Percentiles rank a stretch among this genome's conserved stretches.
These are phyloP conservation scores for Pandemis corylana DNA, from an alignment of 2,888 invertebrate species.

Conservation along the genomic window DNA sequence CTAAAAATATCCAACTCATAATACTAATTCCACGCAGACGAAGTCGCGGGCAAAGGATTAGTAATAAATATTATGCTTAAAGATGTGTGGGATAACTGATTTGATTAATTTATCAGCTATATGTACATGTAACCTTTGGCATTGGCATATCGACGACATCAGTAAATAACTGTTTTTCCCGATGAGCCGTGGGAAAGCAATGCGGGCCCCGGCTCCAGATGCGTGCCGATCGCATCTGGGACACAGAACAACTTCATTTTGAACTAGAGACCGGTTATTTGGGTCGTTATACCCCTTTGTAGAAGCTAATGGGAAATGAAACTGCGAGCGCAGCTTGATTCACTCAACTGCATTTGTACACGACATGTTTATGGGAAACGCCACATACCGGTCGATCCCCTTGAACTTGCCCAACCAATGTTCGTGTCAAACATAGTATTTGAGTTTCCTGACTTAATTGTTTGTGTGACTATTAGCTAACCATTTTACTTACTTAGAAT, in stretches of 20 bases:
- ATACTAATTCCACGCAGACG: no score
- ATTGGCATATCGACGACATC: not conserved
- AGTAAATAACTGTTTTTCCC: constrained; percentile 53
- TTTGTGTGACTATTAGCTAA: not conserved
- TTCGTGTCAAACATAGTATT: constrained; percentile 35
- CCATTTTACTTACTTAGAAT: constrained; percentile 7
- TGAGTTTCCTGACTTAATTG: constrained; percentile 37
- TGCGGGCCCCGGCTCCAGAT: constrained; percentile 56
- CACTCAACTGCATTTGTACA: constrained; percentile 62
- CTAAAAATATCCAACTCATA: no score
- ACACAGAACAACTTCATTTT: constrained; percentile 68
- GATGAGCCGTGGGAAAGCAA: constrained; percentile 76
- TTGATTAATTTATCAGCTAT: constrained; percentile 15
- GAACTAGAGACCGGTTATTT: constrained; percentile 62
- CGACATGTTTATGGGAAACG: constrained; percentile 52
- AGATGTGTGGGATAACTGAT: constrained; percentile 1
- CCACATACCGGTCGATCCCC: constrained; percentile 41
- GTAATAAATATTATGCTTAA: not conserved
- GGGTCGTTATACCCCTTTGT: constrained; percentile 44
- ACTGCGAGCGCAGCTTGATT: constrained; percentile 48
- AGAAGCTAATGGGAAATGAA: constrained; percentile 57
- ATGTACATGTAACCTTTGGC: constrained; percentile 2
- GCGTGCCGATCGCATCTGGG: constrained; percentile 64
- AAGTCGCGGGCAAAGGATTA: no score
- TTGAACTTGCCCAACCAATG: constrained; percentile 49